These are phyloP conservation scores for Elephantulus edwardii DNA, from an alignment of 2,113 vertebrate species.

Conservation along the genomic window DNA sequence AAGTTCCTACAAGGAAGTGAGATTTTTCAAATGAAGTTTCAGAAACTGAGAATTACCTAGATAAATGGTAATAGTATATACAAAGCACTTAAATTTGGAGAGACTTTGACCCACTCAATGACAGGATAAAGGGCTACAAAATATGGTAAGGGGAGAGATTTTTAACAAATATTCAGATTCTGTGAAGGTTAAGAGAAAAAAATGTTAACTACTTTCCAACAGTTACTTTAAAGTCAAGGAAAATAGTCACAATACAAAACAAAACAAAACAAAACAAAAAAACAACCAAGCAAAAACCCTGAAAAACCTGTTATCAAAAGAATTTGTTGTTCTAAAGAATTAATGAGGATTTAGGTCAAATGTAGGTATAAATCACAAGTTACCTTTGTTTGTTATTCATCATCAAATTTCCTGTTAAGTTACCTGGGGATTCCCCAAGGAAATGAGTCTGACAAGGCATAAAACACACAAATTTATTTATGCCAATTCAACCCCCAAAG, in stretches of 20 bases:
- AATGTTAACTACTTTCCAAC: neutral
- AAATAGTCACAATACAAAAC: neutral
- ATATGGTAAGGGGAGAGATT: no score
- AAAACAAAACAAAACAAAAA: no score
- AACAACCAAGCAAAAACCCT: no score
- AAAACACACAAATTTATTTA: neutral
- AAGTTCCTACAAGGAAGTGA: neutral
- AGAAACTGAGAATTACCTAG: neutral
- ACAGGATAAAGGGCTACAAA: neutral
- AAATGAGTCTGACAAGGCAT: neutral
- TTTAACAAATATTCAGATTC: neutral
- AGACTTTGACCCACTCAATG: neutral
- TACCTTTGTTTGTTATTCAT: constrained; percentile 10
- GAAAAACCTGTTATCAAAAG: neutral
- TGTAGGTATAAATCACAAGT: constrained; percentile 20
- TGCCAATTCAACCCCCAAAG: neutral
- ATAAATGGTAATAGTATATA: neutral
- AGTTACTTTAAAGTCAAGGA: neutral
- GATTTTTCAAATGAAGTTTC: neutral
- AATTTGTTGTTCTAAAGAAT: neutral
- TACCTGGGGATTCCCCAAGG: neutral
- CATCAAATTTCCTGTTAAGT: neutral
- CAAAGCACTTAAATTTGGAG: neutral
- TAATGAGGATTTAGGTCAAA: constrained; percentile 31
- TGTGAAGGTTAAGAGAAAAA: neutral